Evolutionary conservation across 2,113 vertebrate genomes (phyloP), one percentile per base, ranked within the genome.

Genomic region (Crotophaga sulcirostris): DNA sequence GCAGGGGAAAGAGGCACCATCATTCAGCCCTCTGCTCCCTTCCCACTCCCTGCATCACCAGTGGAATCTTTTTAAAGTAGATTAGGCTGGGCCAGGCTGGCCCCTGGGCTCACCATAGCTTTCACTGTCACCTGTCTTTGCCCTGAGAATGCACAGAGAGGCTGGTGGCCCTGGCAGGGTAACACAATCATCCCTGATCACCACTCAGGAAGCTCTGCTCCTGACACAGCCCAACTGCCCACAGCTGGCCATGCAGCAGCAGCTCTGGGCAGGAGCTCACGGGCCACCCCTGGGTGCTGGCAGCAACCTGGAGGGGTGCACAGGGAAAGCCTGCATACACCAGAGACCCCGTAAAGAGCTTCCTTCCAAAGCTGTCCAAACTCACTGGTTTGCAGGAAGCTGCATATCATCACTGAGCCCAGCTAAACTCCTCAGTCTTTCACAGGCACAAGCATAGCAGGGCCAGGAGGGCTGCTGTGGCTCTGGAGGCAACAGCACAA

Each of bases 21-120:
- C 54, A 24, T 40, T 62, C 69, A 85, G 38, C 40, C 26, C 36
- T 58, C 60, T 84, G 51, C 44, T 90, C 52, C 33, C 44, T 55
- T 83, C 79, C 81, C 38, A 31, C 70, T 92, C 60, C 42, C 34
- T 87, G 52, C 74, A 59, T 60, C 14, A 2, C 63, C 38, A 79
- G 84, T 55, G 77, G 55, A 93, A 33, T 4, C 75, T 62, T 25
- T 67, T 89, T 82, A 77, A 89, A 92, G 76, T 33, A 45, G 47
- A 80, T 38, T 62, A 75, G 75, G 83, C 64, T 26, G 44, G 67
- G 67, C 72, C 79, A 88, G 38, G 11, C 51, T 70, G 44, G 55
- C 51, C 51, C 10, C 38, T 4, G 1, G 15, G 12, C 26, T n/a
- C 21, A 38, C 40, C 56, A 52, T 0, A 0, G 20, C 51, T 70